These are phyloP conservation scores for Channa argus DNA, from an alignment of 2,113 vertebrate species.

Conservation along the genomic window DNA sequence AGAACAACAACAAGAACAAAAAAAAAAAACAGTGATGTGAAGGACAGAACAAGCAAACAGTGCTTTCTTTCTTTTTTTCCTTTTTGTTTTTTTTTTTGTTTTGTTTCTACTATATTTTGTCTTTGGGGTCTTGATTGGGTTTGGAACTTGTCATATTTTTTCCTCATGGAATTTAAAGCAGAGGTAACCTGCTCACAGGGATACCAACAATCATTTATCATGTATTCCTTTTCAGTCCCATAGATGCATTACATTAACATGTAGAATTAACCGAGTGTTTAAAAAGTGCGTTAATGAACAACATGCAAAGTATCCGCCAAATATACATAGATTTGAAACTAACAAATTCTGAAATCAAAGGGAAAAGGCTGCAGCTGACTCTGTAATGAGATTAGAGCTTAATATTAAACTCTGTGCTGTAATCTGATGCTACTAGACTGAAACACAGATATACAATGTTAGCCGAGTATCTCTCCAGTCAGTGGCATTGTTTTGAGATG, in stretches of 20 bases:
- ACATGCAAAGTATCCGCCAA: conserved; percentile 69
- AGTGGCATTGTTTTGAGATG: conserved; percentile 20
- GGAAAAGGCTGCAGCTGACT: conserved; percentile 36
- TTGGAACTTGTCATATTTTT: conserved; percentile 49
- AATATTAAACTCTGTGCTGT: conserved; percentile 31
- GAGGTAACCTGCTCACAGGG: conserved; percentile 44
- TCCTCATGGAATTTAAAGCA: conserved; percentile 57
- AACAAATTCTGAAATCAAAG: conserved; percentile 45
- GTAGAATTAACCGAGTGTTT: conserved; percentile 66
- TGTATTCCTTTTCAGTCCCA: conserved; percentile 52
- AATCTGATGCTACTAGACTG: conserved; percentile 7
- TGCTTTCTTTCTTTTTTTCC: conserved; percentile 70
- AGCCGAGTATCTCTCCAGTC: conserved; percentile 19
- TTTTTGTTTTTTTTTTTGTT: conserved; percentile 36
- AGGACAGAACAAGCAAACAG: conserved; percentile 76
- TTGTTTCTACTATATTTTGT: conserved; percentile 64
- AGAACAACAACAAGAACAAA: conserved; percentile 53
- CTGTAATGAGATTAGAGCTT: conserved; percentile 39
- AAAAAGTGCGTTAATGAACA: conserved; percentile 69
- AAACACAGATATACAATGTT: conserved; percentile 20
- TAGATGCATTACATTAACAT: conserved; percentile 55
- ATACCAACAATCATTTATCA: conserved; percentile 71
- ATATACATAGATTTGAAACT: conserved; percentile 62
- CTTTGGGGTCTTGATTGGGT: conserved; percentile 30
- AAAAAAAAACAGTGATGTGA: conserved; percentile 53